Conservation (phyloP, 1,140 invertebrate species). For the Dreissena polymorpha region DNA sequence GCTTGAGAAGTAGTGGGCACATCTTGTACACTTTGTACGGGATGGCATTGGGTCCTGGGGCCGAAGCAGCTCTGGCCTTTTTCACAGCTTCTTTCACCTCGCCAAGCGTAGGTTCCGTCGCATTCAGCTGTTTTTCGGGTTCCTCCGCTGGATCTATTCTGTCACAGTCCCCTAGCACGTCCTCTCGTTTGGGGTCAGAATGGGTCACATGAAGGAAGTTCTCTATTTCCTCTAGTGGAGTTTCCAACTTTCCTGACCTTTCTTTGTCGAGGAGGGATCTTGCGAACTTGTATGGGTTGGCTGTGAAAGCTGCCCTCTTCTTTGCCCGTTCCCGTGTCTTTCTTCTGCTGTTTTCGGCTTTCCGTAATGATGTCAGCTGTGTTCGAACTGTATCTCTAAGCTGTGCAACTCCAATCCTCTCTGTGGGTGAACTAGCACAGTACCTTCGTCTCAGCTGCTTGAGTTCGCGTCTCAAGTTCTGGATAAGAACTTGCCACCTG, state of each 20-base stretch:
- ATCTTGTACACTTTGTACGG: slow-evolving; percentile 49
- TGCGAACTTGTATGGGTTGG: slow-evolving; percentile 29
- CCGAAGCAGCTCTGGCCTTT: slow-evolving; percentile 21
- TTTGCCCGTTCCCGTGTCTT: slow-evolving; percentile 3
- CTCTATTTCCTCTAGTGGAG: neutral
- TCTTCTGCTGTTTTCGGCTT: slow-evolving; percentile 21
- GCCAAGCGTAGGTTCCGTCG: slow-evolving; percentile 22
- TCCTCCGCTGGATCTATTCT: neutral
- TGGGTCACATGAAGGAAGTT: slow-evolving; percentile 14
- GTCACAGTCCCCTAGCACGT: slow-evolving; percentile 21
- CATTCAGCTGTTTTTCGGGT: slow-evolving; percentile 12
- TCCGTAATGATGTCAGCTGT: slow-evolving; percentile 28
- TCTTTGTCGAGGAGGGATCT: slow-evolving; percentile 8
- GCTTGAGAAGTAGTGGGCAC: slow-evolving; percentile 31
- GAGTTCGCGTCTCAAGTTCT: no score
- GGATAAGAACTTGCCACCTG: no score
- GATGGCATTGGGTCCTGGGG: slow-evolving; percentile 33
- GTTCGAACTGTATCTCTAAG: slow-evolving; percentile 24
- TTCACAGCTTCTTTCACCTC: slow-evolving; percentile 29
- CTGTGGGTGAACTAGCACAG: slow-evolving; percentile 4
- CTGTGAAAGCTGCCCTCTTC: slow-evolving; percentile 29
- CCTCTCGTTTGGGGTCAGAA: slow-evolving; percentile 17
- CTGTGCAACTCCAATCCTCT: slow-evolving; percentile 17
- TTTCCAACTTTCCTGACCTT: neutral
- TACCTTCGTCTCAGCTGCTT: slow-evolving; percentile 11